A percentile compares a stretch with the other conserved stretches of the same genome.
phyloP scores from a whole-genome alignment of 2,797 vertebrate species.

The Enoplosus armatus region DNA sequence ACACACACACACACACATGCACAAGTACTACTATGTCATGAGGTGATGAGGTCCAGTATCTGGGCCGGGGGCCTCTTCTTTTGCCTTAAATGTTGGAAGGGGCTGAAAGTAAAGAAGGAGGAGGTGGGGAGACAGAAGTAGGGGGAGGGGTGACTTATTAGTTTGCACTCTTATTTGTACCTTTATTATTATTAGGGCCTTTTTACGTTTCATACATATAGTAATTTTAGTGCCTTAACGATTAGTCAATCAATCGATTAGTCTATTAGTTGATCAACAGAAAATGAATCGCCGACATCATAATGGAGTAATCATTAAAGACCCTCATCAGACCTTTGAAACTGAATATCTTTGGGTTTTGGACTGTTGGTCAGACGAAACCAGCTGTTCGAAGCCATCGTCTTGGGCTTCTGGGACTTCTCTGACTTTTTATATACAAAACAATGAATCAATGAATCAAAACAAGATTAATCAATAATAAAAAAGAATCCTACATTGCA shows the following conservation, averaged over 20 bases:
- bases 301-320: background rate
- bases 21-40: conserved; percentile 60
- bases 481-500: background rate
- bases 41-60: conserved; percentile 62
- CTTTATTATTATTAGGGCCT: conserved; percentile 9
- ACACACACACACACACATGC: conserved; percentile 33
- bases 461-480: too few relatives aligned
- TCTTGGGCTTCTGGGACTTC: background rate
- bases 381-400: background rate
- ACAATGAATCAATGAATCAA: background rate
- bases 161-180: background rate
- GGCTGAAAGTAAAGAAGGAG: conserved; percentile 43
- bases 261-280: background rate
- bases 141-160: conserved; percentile 27
- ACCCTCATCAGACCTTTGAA: background rate
- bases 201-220: background rate
- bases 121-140: conserved; percentile 21
- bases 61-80: conserved; percentile 63
- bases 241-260: background rate
- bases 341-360: background rate
- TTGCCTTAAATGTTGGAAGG: conserved; percentile 42
- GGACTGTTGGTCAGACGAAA: background rate
- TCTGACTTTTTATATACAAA: background rate
- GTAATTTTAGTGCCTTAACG: background rate
- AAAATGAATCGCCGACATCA: background rate